Evolutionary conservation across 1,140 invertebrate genomes (phyloP).

Genomic region (Leptopilina boulardi): DNA sequence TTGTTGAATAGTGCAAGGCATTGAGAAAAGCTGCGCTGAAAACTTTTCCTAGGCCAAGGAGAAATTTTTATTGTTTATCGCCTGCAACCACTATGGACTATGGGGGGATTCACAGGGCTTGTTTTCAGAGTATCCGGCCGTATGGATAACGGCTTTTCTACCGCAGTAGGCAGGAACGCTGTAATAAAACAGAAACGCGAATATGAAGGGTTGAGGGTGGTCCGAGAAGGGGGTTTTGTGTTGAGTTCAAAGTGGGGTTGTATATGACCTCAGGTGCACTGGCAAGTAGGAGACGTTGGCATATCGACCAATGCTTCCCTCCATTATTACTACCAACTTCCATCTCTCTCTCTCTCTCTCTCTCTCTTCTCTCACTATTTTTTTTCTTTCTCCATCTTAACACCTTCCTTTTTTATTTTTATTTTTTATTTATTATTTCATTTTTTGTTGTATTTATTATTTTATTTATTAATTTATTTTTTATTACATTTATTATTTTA

Average conservation of each 20-base stretch:
- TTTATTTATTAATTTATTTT: too few species aligned
- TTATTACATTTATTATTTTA: too few species aligned
- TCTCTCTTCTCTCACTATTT: neutral
- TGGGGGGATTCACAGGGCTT: neutral
- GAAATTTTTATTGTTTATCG: slow-evolving; percentile 25
- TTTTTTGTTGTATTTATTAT: too few species aligned
- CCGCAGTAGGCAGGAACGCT: slow-evolving; percentile 16
- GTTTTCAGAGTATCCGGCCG: slow-evolving; percentile 21
- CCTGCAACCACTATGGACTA: neutral
- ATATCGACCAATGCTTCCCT: slow-evolving; percentile 55
- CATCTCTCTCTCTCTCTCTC: slow-evolving; percentile 41
- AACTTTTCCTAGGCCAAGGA: neutral
- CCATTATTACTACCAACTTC: slow-evolving; percentile 18
- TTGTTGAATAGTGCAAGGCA: neutral
- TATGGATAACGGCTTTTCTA: slow-evolving; percentile 28
- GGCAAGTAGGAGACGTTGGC: slow-evolving; percentile 52
- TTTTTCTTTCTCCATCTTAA: neutral
- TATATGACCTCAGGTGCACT: slow-evolving; percentile 57
- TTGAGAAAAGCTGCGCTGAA: neutral
- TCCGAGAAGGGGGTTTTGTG: neutral
- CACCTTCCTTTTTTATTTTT: neutral
- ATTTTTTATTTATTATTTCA: neutral
- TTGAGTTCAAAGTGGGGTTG: slow-evolving; percentile 31
- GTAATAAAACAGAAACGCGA: slow-evolving; percentile 30
- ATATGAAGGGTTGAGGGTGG: slow-evolving; percentile 19